These are phyloP conservation scores for Pantala flavescens DNA, from an alignment of 1,140 invertebrate genomes.

Conservation along the genomic window DNA sequence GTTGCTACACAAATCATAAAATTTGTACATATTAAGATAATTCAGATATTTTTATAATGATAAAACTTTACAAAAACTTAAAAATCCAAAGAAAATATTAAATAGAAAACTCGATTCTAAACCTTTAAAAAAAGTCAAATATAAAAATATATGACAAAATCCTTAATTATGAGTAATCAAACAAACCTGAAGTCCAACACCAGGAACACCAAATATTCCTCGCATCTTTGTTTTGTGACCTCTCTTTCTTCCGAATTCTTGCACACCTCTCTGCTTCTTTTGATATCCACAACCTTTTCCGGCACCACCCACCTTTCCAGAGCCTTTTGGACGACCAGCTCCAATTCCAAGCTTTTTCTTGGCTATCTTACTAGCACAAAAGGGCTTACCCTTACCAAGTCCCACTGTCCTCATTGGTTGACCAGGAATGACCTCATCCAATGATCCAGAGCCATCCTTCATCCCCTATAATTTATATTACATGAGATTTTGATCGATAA, in stretches of 20 bases:
- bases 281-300: slow-evolving; percentile 50
- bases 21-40: no score
- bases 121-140: no score
- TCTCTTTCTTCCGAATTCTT: slow-evolving; percentile 67
- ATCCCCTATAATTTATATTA: slow-evolving; percentile 7
- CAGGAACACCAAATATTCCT: slow-evolving; percentile 69
- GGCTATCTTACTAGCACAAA: slow-evolving; percentile 60
- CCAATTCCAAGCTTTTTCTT: slow-evolving; percentile 56
- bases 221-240: slow-evolving; percentile 75
- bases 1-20: no score
- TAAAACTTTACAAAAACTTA: no score
- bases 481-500: not conserved
- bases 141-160: no score
- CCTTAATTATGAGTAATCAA: slow-evolving; percentile 18
- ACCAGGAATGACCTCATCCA: slow-evolving; percentile 28
- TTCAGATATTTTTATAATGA: no score
- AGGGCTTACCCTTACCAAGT: slow-evolving; percentile 68
- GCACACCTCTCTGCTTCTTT: slow-evolving; percentile 50
- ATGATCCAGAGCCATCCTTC: slow-evolving; percentile 20
- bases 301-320: slow-evolving; percentile 35
- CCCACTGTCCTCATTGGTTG: slow-evolving; percentile 44
- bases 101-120: no score
- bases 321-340: slow-evolving; percentile 48
- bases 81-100: no score
- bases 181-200: slow-evolving; percentile 54